Evolutionary conservation across 53 echinoderm and acorn worm species (phyloP), one percentile per base, ranked within the genome.

Genomic region (Zoroaster sp.): DNA sequence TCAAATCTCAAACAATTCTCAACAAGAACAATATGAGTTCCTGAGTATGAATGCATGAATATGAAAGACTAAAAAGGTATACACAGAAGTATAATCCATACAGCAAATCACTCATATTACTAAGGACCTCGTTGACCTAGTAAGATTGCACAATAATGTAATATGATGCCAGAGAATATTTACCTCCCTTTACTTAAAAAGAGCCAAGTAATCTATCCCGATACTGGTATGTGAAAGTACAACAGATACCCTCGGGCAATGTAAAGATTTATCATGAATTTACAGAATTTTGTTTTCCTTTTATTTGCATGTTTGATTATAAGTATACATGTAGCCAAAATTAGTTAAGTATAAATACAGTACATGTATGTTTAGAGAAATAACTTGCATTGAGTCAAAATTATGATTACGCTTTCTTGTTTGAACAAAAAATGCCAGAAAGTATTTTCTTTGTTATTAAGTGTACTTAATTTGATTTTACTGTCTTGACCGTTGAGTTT

Each of bases 1-100:
- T 25, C 38, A 63, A 40, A 42, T 5, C 63, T 63, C 59, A 39
- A 79, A 79, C 79, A 79, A 79, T 79, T 37, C 54, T n/a, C 25
- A 32, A 55, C 39, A 20, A 39, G 79, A 34, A 79, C 63, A 9
- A n/a, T 38, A 40, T 11, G 34, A 54, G 21, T 18, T 37, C 21
- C 17, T 14, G 28, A 13, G 9, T 35, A 12, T 63, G 79, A 79
- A 79, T 63, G 31, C 36, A 54, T 79, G 63, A 79, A 79, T 59
- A 37, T 53, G 38, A 38, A 38, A 63, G 40, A 13, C 31, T 21
- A 53, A 35, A 45, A 39, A 21, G 31, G 76, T 45, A 45, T 52
- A 28, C 14, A 35, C 33, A 21, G 47, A 31, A 46, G 31, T 47
- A 45, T 31, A 47, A 14, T n/a, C 25, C 23, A 47, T 12, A 38